A percentile compares a stretch with the other conserved stretches of the same genome.
These are phyloP conservation scores for Nylanderia fulva DNA, from an alignment of 1,140 invertebrate species.

Conservation along the genomic window DNA sequence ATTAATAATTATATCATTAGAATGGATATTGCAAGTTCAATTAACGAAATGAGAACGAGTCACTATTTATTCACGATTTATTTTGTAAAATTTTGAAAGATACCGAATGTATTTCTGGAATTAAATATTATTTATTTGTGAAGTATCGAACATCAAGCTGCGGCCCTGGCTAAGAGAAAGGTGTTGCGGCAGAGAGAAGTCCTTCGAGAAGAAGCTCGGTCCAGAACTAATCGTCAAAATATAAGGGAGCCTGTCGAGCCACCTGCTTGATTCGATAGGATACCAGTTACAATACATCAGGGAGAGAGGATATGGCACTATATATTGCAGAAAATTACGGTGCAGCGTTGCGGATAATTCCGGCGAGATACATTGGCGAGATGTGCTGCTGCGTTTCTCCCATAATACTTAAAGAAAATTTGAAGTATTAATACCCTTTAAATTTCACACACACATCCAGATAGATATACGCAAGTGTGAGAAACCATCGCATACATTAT, in stretches of 20 bases:
- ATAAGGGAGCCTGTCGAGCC: constrained; percentile 70
- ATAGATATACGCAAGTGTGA: background rate
- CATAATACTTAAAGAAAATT: background rate
- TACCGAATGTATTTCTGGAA: constrained; percentile 26
- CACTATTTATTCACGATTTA: constrained; percentile 33
- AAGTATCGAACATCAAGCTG: background rate
- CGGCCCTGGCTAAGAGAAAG: constrained; percentile 68
- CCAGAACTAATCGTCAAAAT: constrained; percentile 80
- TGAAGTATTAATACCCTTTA: constrained; percentile 30
- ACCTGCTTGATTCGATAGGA: constrained; percentile 79
- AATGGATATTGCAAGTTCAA: background rate
- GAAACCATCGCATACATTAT: background rate
- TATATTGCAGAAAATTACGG: constrained; percentile 68
- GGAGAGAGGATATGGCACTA: constrained; percentile 37
- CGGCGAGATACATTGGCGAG: constrained; percentile 29
- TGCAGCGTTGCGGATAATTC: constrained; percentile 46
- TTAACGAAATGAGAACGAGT: background rate
- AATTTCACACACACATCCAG: constrained; percentile 20
- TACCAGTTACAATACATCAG: constrained; percentile 65
- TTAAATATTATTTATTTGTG: background rate
- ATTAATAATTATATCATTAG: background rate
- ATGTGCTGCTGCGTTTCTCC: constrained; percentile 9
- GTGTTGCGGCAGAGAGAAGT: constrained; percentile 54
- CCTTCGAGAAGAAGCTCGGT: constrained; percentile 73
- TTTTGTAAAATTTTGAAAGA: constrained; percentile 55